Percentiles rank a stretch among this genome's conserved stretches.
Conservation (phyloP, 2,797 vertebrate species). For the Poeciliopsis turneri region DNA sequence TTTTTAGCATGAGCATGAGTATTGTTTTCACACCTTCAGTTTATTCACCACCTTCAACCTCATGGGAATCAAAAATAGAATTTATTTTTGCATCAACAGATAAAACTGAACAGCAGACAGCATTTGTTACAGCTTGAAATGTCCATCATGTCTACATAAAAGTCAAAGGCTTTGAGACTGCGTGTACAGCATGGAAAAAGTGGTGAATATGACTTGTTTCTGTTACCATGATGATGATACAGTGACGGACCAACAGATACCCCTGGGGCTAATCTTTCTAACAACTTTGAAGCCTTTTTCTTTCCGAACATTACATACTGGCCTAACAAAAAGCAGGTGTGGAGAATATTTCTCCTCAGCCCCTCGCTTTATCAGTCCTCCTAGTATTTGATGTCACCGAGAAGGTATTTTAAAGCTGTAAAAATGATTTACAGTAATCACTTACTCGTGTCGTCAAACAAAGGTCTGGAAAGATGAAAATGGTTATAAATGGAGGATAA, state of each 20-base stretch:
- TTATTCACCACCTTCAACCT: slow-evolving; percentile 3
- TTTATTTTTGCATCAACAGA: slow-evolving; percentile 31
- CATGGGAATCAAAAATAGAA: slow-evolving; percentile 1
- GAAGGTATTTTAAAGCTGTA: slow-evolving; percentile 71
- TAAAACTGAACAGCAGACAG: slow-evolving; percentile 17
- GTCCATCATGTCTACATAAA: slow-evolving; percentile 19
- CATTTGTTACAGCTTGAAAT: slow-evolving; percentile 42
- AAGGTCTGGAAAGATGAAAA: slow-evolving; percentile 39
- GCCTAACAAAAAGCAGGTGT: slow-evolving; percentile 78
- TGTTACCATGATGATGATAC: slow-evolving; percentile 69
- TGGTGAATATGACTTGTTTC: slow-evolving; percentile 48
- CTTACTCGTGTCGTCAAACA: slow-evolving; percentile 65
- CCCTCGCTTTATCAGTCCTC: slow-evolving; percentile 61
- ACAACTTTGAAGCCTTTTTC: slow-evolving; percentile 69
- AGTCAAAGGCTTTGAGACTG: slow-evolving; percentile 34
- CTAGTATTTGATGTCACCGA: slow-evolving; percentile 74
- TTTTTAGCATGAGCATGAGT: background rate
- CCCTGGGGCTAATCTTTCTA: slow-evolving; percentile 62
- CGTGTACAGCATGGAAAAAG: slow-evolving; percentile 48
- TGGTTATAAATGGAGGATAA: slow-evolving; percentile 41
- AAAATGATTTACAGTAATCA: slow-evolving; percentile 72
- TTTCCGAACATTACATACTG: slow-evolving; percentile 67
- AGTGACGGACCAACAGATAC: slow-evolving; percentile 62
- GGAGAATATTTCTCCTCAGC: slow-evolving; percentile 58
- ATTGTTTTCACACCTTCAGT: background rate